phyloP scores from a whole-genome alignment of 2,888 invertebrate species.

The Agrotis segetum region DNA sequence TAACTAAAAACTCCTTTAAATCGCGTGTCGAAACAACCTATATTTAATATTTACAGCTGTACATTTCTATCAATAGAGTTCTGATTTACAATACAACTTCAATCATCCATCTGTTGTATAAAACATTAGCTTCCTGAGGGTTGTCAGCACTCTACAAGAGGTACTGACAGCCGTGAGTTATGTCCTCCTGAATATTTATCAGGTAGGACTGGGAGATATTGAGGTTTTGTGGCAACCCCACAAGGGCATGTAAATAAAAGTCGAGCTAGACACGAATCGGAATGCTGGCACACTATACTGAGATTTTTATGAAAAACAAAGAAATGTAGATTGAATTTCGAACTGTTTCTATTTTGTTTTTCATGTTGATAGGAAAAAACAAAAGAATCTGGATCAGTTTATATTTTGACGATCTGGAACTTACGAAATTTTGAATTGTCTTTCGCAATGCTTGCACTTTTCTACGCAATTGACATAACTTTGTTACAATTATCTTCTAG shows the following conservation, averaged over 20 bases:
- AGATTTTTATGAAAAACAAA: slow-evolving; percentile 37
- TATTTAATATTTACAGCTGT: slow-evolving; percentile 4
- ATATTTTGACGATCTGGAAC: neutral
- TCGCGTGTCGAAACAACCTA: slow-evolving; percentile 8
- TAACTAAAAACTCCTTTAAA: slow-evolving; percentile 4
- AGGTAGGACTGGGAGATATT: slow-evolving; percentile 55
- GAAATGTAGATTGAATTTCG: slow-evolving; percentile 47
- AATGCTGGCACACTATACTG: slow-evolving; percentile 48
- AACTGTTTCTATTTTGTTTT: slow-evolving; percentile 30
- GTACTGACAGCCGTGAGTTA: slow-evolving; percentile 70
- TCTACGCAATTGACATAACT: neutral
- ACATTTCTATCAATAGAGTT: slow-evolving; percentile 28
- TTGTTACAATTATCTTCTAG: no score
- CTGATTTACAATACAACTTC: slow-evolving; percentile 66
- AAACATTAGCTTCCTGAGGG: slow-evolving; percentile 73
- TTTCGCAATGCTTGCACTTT: neutral
- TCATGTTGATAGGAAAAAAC: neutral
- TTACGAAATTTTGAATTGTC: no score
- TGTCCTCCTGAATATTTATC: slow-evolving; percentile 79
- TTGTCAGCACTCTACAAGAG: slow-evolving; percentile 64
- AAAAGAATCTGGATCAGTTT: neutral
- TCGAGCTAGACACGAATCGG: slow-evolving; percentile 39
- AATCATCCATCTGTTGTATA: slow-evolving; percentile 71
- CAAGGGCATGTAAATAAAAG: slow-evolving; percentile 53
- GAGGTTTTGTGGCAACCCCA: slow-evolving; percentile 57